Base-by-base conservation (phyloP, 1,140 invertebrate species). In the Anastatus disparis region DNA sequence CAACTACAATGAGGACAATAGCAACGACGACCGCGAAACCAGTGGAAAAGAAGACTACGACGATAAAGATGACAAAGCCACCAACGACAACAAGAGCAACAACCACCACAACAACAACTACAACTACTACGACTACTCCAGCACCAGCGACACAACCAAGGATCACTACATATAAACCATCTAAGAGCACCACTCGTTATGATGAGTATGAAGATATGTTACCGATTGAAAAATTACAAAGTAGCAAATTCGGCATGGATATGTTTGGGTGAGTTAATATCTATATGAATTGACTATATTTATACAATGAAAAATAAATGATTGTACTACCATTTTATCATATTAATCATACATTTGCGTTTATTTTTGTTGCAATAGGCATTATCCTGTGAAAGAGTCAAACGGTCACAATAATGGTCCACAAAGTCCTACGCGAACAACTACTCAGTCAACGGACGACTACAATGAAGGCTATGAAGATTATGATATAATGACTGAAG, bases 131-230 rank as follows among this genome's bases (percentile, higher is more conserved):
- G 8, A 76, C 73, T 2, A 77, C 73, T 12, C 62, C 72, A 1
- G 67, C 80, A 26, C 75, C 76, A 12, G 44, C 61, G 2, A 35
- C 67, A 4, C 74, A 70, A 50, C 67, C 77, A 1, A 77, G 77
- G 24, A 46, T 78, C 10, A 86, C 85, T 0, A 86, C 84, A 0
- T 82, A 80, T 79, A 84, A 82, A 52, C 81, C 82, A 31, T 35
- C 74, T 0, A 73, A 31, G 10, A 70, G 46, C 10, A 38, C 78
- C 0, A 76, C 61, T 44, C 73, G 55, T 3, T 70, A 71, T 24
- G 70, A 75, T 3, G 77, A 83, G 15, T 78, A 79, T 35, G 82
- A 83, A 52, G 74, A 75, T 38, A 64, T 76, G n/a, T 53, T 79
- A 6, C 75, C 78, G 0, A 82, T 79, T 35, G 80, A 82, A 13